A percentile compares a stretch with the other conserved stretches of the same genome.
Conservation (phyloP, 2,888 invertebrate species). For the Dorcus hopei region DNA sequence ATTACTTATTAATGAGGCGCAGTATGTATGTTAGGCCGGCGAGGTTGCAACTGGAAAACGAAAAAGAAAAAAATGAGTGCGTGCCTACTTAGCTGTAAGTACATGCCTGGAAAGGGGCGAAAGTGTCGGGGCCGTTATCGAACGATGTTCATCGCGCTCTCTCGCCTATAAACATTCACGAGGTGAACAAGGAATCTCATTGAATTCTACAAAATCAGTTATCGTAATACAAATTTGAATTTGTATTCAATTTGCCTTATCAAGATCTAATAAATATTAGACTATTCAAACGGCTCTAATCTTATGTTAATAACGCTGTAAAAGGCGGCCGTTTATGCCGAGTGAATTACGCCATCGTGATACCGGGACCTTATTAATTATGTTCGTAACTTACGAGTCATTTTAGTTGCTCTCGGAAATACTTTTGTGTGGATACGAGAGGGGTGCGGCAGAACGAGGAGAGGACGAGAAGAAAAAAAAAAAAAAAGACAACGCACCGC, state of each 20-base stretch:
- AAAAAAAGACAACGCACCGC: too few relatives aligned
- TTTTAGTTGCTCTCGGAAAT: not conserved
- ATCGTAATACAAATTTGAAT: constrained; percentile 25
- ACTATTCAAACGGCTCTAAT: constrained; percentile 10
- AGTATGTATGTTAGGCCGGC: constrained; percentile 4
- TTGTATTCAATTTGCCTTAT: constrained; percentile 26
- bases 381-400: constrained; percentile 1
- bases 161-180: constrained; percentile 1
- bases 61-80: not conserved
- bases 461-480: too few relatives aligned
- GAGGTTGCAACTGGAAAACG: too few relatives aligned
- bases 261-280: constrained; percentile 25
- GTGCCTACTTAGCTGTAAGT: not conserved
- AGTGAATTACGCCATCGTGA: constrained; percentile 5
- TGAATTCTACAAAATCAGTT: constrained; percentile 12
- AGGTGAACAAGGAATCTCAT: constrained; percentile 2
- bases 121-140: not conserved
- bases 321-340: not conserved
- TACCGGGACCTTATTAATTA: constrained; percentile 1
- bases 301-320: constrained; percentile 8
- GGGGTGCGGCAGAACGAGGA: too few relatives aligned
- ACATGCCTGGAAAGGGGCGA: not conserved
- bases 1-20: constrained; percentile 48
- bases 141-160: not conserved
- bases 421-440: not conserved